Conservation (phyloP, 2,797 vertebrate genomes). For the Pristis pectinata region DNA sequence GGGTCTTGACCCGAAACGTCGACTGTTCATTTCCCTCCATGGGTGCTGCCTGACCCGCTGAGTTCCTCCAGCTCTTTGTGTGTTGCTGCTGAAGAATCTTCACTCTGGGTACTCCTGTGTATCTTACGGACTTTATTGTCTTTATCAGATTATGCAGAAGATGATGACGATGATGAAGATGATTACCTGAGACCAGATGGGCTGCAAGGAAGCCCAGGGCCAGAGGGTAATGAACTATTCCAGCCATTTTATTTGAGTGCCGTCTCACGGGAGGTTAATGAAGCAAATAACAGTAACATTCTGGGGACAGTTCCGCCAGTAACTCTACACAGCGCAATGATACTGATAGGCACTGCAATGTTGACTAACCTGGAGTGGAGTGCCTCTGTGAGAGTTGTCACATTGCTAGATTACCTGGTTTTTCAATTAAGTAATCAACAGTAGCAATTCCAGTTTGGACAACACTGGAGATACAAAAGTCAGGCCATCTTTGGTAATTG, state of each 20-base stretch:
- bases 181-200: conserved; percentile 78
- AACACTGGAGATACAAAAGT: no score
- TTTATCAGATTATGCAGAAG: conserved; percentile 52
- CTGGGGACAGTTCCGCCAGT: background rate
- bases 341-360: background rate
- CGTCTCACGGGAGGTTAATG: background rate
- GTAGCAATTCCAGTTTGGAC: no score
- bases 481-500: no score
- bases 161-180: conserved; percentile 75
- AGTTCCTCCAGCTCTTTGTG: no score
- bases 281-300: background rate
- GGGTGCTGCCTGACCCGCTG: no score
- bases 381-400: background rate
- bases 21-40: no score
- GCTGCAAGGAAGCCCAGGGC: background rate
- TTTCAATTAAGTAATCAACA: no score
- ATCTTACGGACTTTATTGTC: background rate
- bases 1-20: no score
- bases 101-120: background rate
- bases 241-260: background rate
- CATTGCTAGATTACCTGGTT: background rate
- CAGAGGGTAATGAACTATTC: background rate
- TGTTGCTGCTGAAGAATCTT: no score
- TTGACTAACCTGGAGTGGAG: background rate
- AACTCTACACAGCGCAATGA: background rate